phyloP scores from a whole-genome alignment of 1,140 invertebrate genomes.

The Papilio aristodemus region DNA sequence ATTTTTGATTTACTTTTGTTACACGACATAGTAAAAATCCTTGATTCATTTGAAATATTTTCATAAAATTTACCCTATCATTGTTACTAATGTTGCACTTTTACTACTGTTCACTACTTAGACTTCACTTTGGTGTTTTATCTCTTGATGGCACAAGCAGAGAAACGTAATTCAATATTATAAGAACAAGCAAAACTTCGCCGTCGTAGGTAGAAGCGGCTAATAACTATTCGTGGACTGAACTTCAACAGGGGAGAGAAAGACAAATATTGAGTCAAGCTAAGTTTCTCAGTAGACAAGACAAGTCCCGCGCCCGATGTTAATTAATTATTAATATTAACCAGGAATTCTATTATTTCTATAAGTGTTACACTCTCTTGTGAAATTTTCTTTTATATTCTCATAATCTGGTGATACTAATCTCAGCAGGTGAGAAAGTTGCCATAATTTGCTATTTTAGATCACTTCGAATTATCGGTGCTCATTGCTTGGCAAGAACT shows the following conservation, averaged over 20 bases:
- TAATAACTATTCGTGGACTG: slow-evolving; percentile 63
- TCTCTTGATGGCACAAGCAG: slow-evolving; percentile 35
- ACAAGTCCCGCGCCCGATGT: slow-evolving; percentile 50
- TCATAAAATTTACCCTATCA: background rate
- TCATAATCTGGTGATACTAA: no score
- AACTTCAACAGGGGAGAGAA: slow-evolving; percentile 58
- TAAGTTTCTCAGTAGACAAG: slow-evolving; percentile 57
- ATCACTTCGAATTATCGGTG: no score
- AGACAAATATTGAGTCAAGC: slow-evolving; percentile 67
- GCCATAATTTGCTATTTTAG: no score
- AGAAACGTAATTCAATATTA: slow-evolving; percentile 53
- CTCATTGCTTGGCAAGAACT: no score
- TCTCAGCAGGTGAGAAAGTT: no score
- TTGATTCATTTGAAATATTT: no score
- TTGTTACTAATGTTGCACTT: background rate
- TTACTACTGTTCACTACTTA: slow-evolving; percentile 8
- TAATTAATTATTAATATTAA: slow-evolving; percentile 65
- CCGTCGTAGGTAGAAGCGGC: slow-evolving; percentile 46
- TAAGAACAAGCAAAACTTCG: slow-evolving; percentile 55
- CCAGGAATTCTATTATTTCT: slow-evolving; percentile 44
- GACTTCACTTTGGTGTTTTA: slow-evolving; percentile 9
- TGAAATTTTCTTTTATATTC: background rate
- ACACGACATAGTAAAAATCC: no score
- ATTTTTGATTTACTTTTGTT: no score
- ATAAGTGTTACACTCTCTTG: slow-evolving; percentile 27